Conservation (phyloP, 2,888 invertebrate species). For the Hydrotaea diabolus region DNA sequence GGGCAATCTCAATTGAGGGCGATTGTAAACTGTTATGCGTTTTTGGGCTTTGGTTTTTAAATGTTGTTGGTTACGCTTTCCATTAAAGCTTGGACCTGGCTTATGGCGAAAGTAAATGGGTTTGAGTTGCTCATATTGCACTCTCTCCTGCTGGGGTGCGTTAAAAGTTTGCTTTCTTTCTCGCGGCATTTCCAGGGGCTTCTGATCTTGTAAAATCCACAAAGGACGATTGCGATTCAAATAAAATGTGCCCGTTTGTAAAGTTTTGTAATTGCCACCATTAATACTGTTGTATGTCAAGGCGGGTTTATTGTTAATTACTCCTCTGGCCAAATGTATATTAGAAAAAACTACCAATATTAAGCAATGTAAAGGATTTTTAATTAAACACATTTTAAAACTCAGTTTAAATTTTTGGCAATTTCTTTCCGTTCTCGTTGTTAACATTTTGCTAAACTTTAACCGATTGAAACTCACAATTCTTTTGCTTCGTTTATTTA, state of each 20-base stretch:
- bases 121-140: background rate
- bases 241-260: slow-evolving; percentile 63
- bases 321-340: background rate
- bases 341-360: background rate
- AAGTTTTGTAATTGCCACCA: slow-evolving; percentile 42
- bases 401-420: background rate
- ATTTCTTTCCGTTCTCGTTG: background rate
- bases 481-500: slow-evolving; percentile 32
- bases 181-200: slow-evolving; percentile 61
- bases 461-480: slow-evolving; percentile 48
- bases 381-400: background rate
- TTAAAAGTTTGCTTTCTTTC: background rate
- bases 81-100: background rate
- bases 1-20: slow-evolving; percentile 69
- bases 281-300: background rate
- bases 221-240: slow-evolving; percentile 73
- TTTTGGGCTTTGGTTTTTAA: slow-evolving; percentile 18
- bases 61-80: slow-evolving; percentile 16
- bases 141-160: slow-evolving; percentile 10
- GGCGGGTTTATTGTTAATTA: background rate
- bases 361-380: background rate
- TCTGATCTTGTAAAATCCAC: slow-evolving; percentile 77
- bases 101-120: slow-evolving; percentile 10
- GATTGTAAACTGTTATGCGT: slow-evolving; percentile 17
- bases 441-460: slow-evolving; percentile 37